Base-by-base conservation (phyloP, 2,113 vertebrate species). In the Podocnemis expansa region DNA sequence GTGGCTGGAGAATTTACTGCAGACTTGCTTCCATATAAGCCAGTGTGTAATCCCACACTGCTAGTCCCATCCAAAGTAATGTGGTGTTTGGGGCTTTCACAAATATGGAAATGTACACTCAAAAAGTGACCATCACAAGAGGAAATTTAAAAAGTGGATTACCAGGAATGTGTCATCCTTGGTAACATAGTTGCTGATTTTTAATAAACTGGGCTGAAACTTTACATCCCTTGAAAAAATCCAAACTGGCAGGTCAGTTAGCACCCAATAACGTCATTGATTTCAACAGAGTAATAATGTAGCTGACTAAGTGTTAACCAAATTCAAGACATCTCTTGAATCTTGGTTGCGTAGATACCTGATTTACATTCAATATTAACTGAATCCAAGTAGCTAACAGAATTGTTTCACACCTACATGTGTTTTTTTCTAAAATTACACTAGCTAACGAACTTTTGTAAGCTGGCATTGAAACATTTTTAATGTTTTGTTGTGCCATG, bases 401-500 rank as follows among this genome's bases (percentile, higher is more conserved):
- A 94, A 88, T 93, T 88, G 88, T 96, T 96, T 82, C 84, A 82
- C 45, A 29, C 98, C 91, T 97, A 95, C 56, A 96, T 96, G 97
- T 58, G 43, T 84, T 89, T 93, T 95, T 89, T 84, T 91, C 92
- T 94, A 76, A 95, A 91, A 90, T 95, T 95, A 96, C 92, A 95
- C 87, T 98, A 97, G 96, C 94, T 98, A 97, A 91, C 94, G 89
- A 93, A 97, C 93, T 94, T 96, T 96, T 95, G 93, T 97, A 97
- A 98, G 96, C 95, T 97, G 97, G 96, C 97, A 97, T 96, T 96
- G 96, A 97, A 97, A 98, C 94, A 84, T 97, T 97, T 97, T 97
- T 96, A 94, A 97, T 96, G 94, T 98, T 98, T 97, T 97, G 95
- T 98, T 98, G 98, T 96, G 97, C 96, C 97, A 97, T 97, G 97